A percentile compares a stretch with the other conserved stretches of the same genome.
These are phyloP conservation scores for Tachina lurida DNA, from an alignment of 2,888 invertebrate species.

Conservation along the genomic window DNA sequence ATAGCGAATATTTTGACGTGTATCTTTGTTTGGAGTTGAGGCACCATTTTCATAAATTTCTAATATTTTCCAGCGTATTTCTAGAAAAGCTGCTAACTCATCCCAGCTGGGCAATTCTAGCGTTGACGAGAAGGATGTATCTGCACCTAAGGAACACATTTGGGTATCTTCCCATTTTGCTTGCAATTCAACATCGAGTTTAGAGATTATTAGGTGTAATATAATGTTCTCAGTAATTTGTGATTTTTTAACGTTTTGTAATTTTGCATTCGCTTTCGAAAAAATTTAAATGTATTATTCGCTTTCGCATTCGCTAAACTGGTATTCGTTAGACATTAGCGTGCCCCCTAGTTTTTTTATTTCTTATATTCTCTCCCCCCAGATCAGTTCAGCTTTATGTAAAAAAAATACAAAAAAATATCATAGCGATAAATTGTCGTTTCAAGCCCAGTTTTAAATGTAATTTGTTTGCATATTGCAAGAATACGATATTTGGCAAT, in stretches of 20 bases:
- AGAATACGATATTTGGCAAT: too few species aligned
- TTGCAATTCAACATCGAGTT: constrained; percentile 54
- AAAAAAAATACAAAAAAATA: too few species aligned
- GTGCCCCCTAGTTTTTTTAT: too few species aligned
- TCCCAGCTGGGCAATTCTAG: constrained; percentile 15
- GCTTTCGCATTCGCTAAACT: too few species aligned
- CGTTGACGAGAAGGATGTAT: neutral
- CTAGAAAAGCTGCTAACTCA: constrained; percentile 19
- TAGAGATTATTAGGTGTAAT: constrained; percentile 50
- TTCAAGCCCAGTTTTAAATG: too few species aligned
- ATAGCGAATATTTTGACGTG: neutral
- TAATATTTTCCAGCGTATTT: constrained; percentile 34
- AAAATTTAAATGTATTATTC: too few species aligned
- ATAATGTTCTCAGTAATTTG: constrained; percentile 62
- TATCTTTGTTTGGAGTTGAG: neutral
- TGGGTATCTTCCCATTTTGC: constrained; percentile 62
- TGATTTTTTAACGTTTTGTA: constrained; percentile 28
- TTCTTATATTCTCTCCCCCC: too few species aligned
- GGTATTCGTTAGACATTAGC: too few species aligned
- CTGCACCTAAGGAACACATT: neutral
- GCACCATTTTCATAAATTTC: constrained; percentile 25
- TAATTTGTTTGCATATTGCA: too few species aligned
- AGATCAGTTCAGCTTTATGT: too few species aligned
- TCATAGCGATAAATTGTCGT: too few species aligned
- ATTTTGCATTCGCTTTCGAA: too few species aligned